Base-by-base conservation (phyloP, 2,797 vertebrate species). In the Etheostoma perlongum region DNA sequence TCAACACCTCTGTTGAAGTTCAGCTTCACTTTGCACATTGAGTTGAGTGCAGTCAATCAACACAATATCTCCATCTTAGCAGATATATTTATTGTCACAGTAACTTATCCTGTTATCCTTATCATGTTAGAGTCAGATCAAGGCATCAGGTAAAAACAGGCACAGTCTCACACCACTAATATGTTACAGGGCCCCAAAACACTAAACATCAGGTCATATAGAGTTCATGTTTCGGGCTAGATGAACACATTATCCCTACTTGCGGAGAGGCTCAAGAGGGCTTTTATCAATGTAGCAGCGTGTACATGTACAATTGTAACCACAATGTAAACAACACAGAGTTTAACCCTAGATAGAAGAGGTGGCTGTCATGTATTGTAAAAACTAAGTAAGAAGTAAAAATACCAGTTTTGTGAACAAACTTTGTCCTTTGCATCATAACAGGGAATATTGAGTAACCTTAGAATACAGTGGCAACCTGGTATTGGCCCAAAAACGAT, bases 231-330 rank as follows among this genome's bases (percentile, higher is more conserved):
- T 79, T 79, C 73, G 33, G 36, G 59, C 30, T 61, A 78, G 79
- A 88, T 84, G 88, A 84, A 69, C 63, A 70, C 6, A 25, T 80
- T 62, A 82, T 80, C 48, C 74, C 80, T 76, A 6, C 48, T 54
- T 47, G 19, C 2, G 16, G 30, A 68, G 59, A 70, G 62, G 42
- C 69, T 54, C 54, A 33, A 36, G 36, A 63, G 40, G 54, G 10
- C 10, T 70, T 78, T 51, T 76, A 49, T 72, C 55, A 57, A 10
- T 57, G 42, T 27, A 15, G 60, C 64, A 42, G 60, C 54, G 72
- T 71, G 75, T 62, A 79, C 48, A 4, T 67, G 27, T 55, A 44
- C 12, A 52, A 66, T 36, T 74, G 46, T 52, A 51, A 47, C 1
- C 16, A 49, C 59, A 48, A 6, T 36, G 42, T 40, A 48, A 76